Percentiles rank a stretch among this genome's conserved stretches.
phyloP scores from a whole-genome alignment of 2,888 invertebrate genomes.

The Lithophane ornitopus region DNA sequence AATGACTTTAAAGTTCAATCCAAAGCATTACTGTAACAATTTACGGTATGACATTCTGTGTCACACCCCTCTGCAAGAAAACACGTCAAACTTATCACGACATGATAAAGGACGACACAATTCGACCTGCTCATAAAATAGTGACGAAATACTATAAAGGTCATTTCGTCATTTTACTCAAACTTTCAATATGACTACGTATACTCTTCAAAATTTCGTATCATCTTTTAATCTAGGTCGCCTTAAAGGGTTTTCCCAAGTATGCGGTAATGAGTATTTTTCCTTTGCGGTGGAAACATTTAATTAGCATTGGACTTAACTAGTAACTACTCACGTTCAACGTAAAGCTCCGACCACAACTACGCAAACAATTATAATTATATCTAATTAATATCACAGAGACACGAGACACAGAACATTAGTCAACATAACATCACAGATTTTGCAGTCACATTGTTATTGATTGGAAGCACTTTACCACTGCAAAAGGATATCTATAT shows the following conservation, averaged over 20 bases:
- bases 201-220: not conserved
- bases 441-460: conserved; percentile 68
- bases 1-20: not conserved
- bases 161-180: conserved; percentile 7
- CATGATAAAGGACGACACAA: conserved; percentile 28
- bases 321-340: conserved; percentile 51
- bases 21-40: not conserved
- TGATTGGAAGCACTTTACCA: conserved; percentile 49
- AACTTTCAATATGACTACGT: conserved; percentile 30
- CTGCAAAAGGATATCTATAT: conserved; percentile 22
- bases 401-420: conserved; percentile 28
- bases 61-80: conserved; percentile 44
- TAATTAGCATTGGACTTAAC: conserved; percentile 30
- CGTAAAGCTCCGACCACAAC: conserved; percentile 33
- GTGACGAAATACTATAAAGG: not conserved
- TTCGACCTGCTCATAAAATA: not conserved
- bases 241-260: conserved; percentile 26
- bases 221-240: conserved; percentile 22
- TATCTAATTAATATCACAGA: conserved; percentile 44
- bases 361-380: conserved; percentile 22
- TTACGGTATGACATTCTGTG: conserved; percentile 23
- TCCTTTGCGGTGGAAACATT: conserved; percentile 37
- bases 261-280: conserved; percentile 35
- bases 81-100: conserved; percentile 21
- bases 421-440: conserved; percentile 43